Evolutionary conservation across 2,113 vertebrate genomes (phyloP).

Genomic region (Anguilla rostrata): DNA sequence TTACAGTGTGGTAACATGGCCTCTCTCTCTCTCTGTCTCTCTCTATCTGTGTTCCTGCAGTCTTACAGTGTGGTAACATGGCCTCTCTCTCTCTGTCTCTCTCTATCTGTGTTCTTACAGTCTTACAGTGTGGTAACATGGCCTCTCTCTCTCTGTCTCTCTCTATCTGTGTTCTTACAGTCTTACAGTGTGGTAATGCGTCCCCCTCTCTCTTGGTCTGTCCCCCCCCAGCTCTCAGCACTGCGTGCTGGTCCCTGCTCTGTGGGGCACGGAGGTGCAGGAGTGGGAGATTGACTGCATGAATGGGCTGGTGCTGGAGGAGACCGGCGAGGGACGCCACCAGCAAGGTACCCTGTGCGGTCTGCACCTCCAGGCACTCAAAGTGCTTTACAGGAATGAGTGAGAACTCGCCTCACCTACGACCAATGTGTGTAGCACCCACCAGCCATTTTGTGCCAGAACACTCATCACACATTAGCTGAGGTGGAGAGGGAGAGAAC

Average conservation of each 20-base stretch:
- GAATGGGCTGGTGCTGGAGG: constrained; percentile 66
- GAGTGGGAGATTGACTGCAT: constrained; percentile 72
- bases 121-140: too few species aligned
- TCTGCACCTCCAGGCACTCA: constrained; percentile 31
- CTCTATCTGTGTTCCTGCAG: background rate
- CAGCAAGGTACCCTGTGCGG: constrained; percentile 10
- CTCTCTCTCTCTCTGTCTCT: background rate
- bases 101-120: background rate
- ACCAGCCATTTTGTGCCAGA: too few species aligned
- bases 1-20: too few species aligned
- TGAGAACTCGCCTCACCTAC: too few species aligned
- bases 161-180: background rate
- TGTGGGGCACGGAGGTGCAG: constrained; percentile 68
- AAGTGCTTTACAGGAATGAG: too few species aligned
- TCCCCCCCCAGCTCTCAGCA: constrained; percentile 58
- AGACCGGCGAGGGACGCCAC: constrained; percentile 34
- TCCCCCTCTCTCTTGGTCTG: background rate
- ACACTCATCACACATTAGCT: background rate
- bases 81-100: background rate
- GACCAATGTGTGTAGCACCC: too few species aligned
- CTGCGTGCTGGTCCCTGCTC: constrained; percentile 57
- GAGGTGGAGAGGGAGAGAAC: too few species aligned
- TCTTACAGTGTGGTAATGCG: background rate
- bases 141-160: background rate
- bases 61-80: too few species aligned